phyloP scores from a whole-genome alignment of 2,113 vertebrate species.

The Steatornis caripensis region DNA sequence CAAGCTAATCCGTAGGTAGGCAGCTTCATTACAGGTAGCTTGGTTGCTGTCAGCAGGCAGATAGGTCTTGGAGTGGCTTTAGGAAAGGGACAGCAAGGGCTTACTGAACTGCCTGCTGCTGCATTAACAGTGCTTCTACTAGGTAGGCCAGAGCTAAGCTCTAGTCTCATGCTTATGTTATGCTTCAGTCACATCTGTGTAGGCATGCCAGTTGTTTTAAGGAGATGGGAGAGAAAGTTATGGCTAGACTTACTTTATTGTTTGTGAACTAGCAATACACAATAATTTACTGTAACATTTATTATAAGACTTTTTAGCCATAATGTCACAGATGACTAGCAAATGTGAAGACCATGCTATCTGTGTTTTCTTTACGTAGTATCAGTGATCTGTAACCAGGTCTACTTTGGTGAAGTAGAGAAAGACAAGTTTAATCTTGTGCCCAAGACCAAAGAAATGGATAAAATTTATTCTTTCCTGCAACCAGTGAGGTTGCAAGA shows the following conservation, averaged over 20 bases:
- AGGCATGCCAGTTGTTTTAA: background rate
- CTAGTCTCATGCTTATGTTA: background rate
- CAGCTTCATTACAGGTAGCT: background rate
- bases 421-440: background rate
- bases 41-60: background rate
- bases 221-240: background rate
- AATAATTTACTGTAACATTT: background rate
- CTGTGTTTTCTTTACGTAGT: background rate
- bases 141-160: background rate
- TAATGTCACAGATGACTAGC: background rate
- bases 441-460: background rate
- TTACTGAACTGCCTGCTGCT: background rate
- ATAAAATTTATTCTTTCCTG: background rate
- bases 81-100: background rate
- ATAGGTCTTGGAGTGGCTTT: background rate
- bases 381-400: background rate
- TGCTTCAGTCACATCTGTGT: accelerated
- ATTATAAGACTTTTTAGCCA: background rate
- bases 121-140: background rate
- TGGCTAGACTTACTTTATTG: background rate
- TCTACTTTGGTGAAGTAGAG: background rate
- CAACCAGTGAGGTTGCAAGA: background rate
- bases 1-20: background rate
- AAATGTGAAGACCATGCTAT: background rate
- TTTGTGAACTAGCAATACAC: background rate